These are phyloP conservation scores for Conus canariensis DNA, from an alignment of 2,888 invertebrate species.

Conservation along the genomic window DNA sequence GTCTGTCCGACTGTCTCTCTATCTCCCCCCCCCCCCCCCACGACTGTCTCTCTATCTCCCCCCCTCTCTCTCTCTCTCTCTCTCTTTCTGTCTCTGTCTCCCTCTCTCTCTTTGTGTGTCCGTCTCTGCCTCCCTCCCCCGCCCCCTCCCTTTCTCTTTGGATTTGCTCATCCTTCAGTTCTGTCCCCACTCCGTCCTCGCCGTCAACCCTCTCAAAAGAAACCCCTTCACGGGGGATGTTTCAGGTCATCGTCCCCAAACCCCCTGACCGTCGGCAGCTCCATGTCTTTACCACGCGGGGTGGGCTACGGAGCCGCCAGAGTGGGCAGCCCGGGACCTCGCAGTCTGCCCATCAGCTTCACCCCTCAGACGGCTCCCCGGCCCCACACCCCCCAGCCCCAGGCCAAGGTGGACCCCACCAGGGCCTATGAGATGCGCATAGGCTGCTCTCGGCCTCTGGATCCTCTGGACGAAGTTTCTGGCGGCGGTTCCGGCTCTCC, in stretches of 20 bases:
- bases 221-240: background rate
- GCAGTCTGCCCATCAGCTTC: conserved; percentile 29
- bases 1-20: too few species aligned
- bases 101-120: too few species aligned
- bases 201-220: too few species aligned
- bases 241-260: conserved; percentile 20
- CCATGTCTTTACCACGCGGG: conserved; percentile 48
- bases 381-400: background rate
- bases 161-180: too few species aligned
- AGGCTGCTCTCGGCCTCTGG: conserved; percentile 20
- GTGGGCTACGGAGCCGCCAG: conserved; percentile 31
- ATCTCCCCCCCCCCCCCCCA: too few species aligned
- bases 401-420: conserved; percentile 26
- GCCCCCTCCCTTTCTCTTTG: too few species aligned
- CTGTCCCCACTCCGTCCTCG: too few species aligned
- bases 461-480: conserved; percentile 23
- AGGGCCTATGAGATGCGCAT: conserved; percentile 31
- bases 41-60: too few species aligned
- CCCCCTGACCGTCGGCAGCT: conserved; percentile 36
- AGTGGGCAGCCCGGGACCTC: conserved; percentile 9
- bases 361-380: background rate
- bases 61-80: too few species aligned
- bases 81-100: too few species aligned
- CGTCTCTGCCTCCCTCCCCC: too few species aligned
- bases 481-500: background rate